Conservation (phyloP, 2,888 invertebrate species). For the Nowickia ferox region DNA sequence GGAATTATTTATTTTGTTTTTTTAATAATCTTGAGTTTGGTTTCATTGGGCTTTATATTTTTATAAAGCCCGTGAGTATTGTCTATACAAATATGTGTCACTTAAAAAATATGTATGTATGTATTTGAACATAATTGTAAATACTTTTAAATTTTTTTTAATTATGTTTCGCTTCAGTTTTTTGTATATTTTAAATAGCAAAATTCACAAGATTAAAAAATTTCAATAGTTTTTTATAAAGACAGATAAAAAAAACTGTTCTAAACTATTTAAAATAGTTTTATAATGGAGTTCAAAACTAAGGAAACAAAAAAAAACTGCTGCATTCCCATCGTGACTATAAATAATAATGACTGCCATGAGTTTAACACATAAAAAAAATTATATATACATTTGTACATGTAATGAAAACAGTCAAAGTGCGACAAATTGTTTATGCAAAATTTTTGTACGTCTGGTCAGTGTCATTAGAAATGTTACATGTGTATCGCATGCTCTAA, state of each 20-base stretch:
- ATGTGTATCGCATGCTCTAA: constrained; percentile 66
- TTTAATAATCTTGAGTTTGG: too few species aligned
- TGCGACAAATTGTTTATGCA: constrained; percentile 52
- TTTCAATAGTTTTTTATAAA: background rate
- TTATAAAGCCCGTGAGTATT: too few species aligned
- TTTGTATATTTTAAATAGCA: too few species aligned
- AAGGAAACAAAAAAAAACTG: background rate
- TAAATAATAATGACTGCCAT: constrained; percentile 48
- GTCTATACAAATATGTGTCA: too few species aligned
- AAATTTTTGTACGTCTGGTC: constrained; percentile 30
- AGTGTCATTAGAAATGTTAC: constrained; percentile 56
- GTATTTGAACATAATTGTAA: too few species aligned
- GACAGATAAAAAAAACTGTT: background rate
- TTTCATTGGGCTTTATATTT: too few species aligned
- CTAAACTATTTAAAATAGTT: background rate
- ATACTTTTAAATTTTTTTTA: too few species aligned
- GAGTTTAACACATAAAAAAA: constrained; percentile 10
- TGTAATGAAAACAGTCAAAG: constrained; percentile 20
- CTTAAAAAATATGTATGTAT: too few species aligned
- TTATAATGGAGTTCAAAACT: constrained; percentile 13
- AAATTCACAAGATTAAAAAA: background rate
- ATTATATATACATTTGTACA: background rate
- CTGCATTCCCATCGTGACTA: constrained; percentile 8
- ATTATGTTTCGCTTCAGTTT: too few species aligned
- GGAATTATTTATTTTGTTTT: too few species aligned